Base-by-base conservation (phyloP, 2,888 invertebrate genomes). In the Chaetogeoica ovagalla region DNA sequence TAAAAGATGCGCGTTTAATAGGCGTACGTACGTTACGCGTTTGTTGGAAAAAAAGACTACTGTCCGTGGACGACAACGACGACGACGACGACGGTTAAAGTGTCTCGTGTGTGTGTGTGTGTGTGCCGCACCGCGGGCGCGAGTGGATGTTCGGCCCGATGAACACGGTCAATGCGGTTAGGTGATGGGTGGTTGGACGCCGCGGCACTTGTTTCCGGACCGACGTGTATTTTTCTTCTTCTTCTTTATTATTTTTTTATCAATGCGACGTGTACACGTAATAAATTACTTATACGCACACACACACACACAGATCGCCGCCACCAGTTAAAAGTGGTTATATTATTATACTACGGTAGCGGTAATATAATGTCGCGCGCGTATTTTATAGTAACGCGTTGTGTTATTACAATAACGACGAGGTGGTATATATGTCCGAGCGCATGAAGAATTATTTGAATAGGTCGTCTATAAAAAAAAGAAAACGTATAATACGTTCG, bases 121-220 rank as follows among this genome's bases (percentile, higher is more conserved):
- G 48, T 48, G 1, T 11, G 48, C 48, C 48, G 48, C 48, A 1
- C 4, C 30, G 2, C 4, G 2, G 4, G 43, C 11, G 48, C 52
- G 48, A 70, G 77, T 79, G 77, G 77, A 79, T 79, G 77, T 79
- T 79, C 77, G 77, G 70, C 77, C 55, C 77, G 77, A 23, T 70
- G 77, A 70, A 55, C 77, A 79, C 70, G 70, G 63, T 79, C 63
- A 79, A 79, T 79, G 77, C 30, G 30, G 30, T 30, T 30, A 30
- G 30, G 30, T 30, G 63, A 19, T 4, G 39, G 15, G 17, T 21
- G 17, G 23, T 21, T 7, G 7, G 4, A 30, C 30, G 65, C 68
- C 66, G 9, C 30, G 17, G 66, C 69, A 70, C 70, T 79, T 70
- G 77, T 70, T 79, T 79, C 77, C 77, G 77, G 77, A 71, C 63